phyloP scores from a whole-genome alignment of 2,888 invertebrate genomes.

The Chydorus sphaericus region DNA sequence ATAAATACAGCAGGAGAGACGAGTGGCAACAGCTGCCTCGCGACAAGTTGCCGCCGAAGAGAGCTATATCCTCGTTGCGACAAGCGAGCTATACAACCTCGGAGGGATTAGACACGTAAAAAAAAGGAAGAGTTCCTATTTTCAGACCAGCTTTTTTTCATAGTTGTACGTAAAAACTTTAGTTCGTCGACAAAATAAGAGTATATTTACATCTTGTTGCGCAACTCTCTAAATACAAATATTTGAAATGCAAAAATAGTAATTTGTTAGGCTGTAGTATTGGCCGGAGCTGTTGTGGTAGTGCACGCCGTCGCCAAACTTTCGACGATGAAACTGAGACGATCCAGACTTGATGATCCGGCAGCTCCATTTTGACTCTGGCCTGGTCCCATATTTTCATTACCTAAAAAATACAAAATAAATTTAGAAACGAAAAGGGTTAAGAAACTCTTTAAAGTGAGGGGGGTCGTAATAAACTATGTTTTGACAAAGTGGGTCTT shows the following conservation, averaged over 20 bases:
- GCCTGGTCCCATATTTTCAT: constrained; percentile 6
- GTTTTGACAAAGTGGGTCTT: background rate
- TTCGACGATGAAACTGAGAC: constrained; percentile 15
- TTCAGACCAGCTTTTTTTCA: background rate
- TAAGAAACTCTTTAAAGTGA: no score
- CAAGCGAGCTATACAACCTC: background rate
- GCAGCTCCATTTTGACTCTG: constrained; percentile 1
- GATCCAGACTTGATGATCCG: constrained; percentile 14
- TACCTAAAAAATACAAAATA: constrained; percentile 6
- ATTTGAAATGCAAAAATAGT: no score
- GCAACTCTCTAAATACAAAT: no score
- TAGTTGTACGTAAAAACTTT: no score
- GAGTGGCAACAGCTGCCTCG: background rate
- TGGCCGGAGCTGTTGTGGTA: constrained; percentile 5
- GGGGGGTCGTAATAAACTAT: background rate
- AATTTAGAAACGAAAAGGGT: background rate
- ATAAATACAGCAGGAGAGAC: background rate
- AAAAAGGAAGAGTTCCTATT: no score
- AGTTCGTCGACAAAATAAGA: no score
- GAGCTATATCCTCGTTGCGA: background rate
- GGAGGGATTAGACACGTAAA: constrained; percentile 4
- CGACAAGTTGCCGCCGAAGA: constrained; percentile 2
- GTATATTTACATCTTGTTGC: no score
- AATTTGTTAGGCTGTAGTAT: background rate
- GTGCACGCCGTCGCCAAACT: constrained; percentile 10